Evolutionary conservation across 1,140 invertebrate genomes (phyloP).

Genomic region (Potamilus streckersoni): DNA sequence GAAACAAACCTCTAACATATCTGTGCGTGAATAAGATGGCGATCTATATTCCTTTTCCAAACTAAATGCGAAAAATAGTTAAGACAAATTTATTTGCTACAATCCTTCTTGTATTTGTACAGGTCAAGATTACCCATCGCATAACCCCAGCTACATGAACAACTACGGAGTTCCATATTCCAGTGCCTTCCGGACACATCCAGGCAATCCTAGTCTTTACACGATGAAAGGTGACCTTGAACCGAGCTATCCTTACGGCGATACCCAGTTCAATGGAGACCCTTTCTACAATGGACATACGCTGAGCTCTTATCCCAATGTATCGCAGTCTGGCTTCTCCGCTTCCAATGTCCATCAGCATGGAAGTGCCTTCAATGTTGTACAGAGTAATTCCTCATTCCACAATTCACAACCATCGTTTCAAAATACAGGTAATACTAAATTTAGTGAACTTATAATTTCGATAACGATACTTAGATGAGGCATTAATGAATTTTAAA

Average conservation of each 20-base stretch:
- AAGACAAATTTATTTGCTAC: no score
- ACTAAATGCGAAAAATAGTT: no score
- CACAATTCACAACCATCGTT: conserved; percentile 28
- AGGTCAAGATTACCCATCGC: conserved; percentile 43
- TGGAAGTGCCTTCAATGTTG: conserved; percentile 61
- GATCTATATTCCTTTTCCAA: no score
- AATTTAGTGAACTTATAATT: no score
- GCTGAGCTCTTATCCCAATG: conserved; percentile 20
- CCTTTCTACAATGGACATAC: conserved; percentile 35
- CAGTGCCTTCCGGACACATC: conserved; percentile 44
- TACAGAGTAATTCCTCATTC: conserved; percentile 41
- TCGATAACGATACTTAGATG: no score
- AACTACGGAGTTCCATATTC: conserved; percentile 21
- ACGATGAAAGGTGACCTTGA: conserved; percentile 54
- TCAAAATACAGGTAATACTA: conserved; percentile 32
- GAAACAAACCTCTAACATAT: no score
- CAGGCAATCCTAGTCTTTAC: conserved; percentile 33
- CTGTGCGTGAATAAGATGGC: no score
- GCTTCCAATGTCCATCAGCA: conserved; percentile 30
- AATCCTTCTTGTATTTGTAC: conserved; percentile 7
- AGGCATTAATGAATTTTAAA: no score
- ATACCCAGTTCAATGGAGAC: conserved; percentile 30
- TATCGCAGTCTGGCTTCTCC: conserved; percentile 25
- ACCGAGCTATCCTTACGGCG: conserved; percentile 37
- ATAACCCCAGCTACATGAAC: conserved; percentile 26